phyloP scores from a whole-genome alignment of 1,140 invertebrate species.

The Pogonognathellus flavescens region DNA sequence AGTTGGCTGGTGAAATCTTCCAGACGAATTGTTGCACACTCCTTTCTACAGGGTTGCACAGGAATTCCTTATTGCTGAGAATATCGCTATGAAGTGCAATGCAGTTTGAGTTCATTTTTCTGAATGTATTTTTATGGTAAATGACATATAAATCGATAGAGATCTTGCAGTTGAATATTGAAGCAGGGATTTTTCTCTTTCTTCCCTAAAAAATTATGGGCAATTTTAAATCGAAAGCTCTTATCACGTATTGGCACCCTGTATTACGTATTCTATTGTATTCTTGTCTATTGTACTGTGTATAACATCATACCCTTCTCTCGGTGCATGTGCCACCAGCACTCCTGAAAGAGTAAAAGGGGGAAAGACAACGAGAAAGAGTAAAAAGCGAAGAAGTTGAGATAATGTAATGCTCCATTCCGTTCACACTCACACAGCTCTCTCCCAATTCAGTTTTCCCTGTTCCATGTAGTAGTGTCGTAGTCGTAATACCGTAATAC shows the following conservation, averaged over 20 bases:
- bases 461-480: no score
- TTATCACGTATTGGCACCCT: slow-evolving; percentile 15
- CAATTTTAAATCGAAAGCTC: background rate
- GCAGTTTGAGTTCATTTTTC: background rate
- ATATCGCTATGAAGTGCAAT: background rate
- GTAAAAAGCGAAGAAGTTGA: slow-evolving; percentile 4
- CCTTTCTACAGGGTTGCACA: no score
- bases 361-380: background rate
- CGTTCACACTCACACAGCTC: no score
- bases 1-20: background rate
- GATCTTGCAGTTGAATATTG: background rate
- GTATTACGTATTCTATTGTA: background rate
- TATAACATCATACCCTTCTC: background rate
- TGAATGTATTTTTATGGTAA: slow-evolving; percentile 2
- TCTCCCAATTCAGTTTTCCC: no score
- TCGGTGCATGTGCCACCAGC: background rate
- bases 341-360: background rate
- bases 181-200: background rate
- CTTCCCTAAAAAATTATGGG: background rate
- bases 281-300: background rate
- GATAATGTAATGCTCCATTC: slow-evolving; percentile 8
- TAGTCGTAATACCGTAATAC: no score
- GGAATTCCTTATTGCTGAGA: no score
- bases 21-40: background rate
- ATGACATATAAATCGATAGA: slow-evolving; percentile 2